A percentile compares a stretch with the other conserved stretches of the same genome.
Evolutionary conservation across 2,797 vertebrate genomes (phyloP).

Genomic region (Platalea minor): DNA sequence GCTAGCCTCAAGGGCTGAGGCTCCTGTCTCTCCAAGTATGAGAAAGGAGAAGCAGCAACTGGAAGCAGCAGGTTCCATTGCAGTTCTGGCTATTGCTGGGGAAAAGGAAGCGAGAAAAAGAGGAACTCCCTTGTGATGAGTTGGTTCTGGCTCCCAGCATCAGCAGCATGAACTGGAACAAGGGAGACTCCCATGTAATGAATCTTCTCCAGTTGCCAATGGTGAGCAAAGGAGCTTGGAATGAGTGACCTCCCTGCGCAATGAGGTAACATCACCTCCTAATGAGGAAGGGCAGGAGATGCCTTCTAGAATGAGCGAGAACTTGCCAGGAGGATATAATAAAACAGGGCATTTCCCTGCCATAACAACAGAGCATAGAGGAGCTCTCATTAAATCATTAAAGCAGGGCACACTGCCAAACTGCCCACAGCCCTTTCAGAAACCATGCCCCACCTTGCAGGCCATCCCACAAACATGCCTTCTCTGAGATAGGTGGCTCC

Average conservation of each 20-base stretch:
- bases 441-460: not conserved
- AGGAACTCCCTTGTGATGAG: slow-evolving; percentile 25
- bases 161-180: not conserved
- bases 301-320: slow-evolving; percentile 9
- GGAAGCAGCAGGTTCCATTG: not conserved
- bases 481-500: not conserved
- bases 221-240: slow-evolving; percentile 24
- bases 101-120: slow-evolving; percentile 5
- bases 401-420: not conserved
- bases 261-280: not conserved
- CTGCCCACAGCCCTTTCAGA: slow-evolving; percentile 4
- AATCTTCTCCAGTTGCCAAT: not conserved
- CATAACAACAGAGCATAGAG: not conserved
- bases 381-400: slow-evolving; percentile 27
- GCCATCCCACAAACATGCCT: not conserved
- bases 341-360: not conserved
- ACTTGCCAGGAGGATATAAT: not conserved
- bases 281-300: not conserved
- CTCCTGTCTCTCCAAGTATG: not conserved
- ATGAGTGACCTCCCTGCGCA: not conserved
- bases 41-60: not conserved
- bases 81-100: not conserved
- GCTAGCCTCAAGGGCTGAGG: not conserved
- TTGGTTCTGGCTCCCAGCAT: slow-evolving; percentile 18
- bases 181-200: slow-evolving; percentile 29